Evolutionary conservation across 2,113 vertebrate genomes (phyloP).

Genomic region (Dicerorhinus sumatrensis): DNA sequence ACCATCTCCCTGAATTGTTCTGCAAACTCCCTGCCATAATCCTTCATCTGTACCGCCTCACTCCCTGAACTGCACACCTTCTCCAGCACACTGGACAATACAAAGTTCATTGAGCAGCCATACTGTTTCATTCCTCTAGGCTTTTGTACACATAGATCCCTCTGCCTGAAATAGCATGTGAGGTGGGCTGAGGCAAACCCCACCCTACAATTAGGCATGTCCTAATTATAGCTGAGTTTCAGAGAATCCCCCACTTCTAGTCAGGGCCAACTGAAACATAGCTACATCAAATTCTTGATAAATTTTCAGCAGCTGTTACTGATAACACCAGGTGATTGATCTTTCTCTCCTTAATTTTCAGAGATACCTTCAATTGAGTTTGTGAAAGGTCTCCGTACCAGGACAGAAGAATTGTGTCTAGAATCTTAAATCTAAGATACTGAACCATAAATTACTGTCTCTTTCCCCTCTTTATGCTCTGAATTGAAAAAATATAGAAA

Average conservation of each 20-base stretch:
- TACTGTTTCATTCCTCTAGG: background rate
- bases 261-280: background rate
- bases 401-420: background rate
- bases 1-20: background rate
- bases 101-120: background rate
- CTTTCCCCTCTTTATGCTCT: background rate
- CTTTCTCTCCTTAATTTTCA: background rate
- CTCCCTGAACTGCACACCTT: too few species aligned
- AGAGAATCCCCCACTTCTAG: background rate
- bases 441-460: background rate
- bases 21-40: background rate
- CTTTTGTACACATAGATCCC: background rate
- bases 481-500: background rate
- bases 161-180: background rate
- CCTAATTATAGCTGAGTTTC: background rate
- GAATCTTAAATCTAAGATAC: fast-evolving
- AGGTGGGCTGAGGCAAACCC: background rate
- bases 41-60: background rate
- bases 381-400: fast-evolving
- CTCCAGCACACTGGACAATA: fast-evolving
- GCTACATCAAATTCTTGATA: background rate
- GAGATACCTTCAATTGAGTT: background rate
- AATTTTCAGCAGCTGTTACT: slow-evolving; percentile 24
- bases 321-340: background rate
- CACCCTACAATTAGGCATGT: background rate